A percentile compares a stretch with the other conserved stretches of the same genome.
These are phyloP conservation scores for Sylvilagus bachmani DNA, from an alignment of 2,113 vertebrate genomes.

Conservation along the genomic window DNA sequence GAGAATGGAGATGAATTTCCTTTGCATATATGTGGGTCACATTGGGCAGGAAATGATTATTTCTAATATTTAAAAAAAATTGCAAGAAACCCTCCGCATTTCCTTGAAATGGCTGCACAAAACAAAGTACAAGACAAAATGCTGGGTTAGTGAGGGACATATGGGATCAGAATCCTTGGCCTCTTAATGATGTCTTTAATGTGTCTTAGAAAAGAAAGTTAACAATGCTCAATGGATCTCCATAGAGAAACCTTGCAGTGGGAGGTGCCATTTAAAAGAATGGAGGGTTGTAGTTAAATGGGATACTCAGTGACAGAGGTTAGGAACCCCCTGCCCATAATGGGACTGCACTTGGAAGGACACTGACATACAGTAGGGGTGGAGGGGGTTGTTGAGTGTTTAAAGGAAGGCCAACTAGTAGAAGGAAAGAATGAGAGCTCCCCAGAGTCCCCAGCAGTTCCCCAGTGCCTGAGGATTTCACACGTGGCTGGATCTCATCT, in stretches of 20 bases:
- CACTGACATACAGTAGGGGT: neutral
- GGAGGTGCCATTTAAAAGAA: neutral
- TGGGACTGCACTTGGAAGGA: neutral
- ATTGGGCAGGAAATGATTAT: neutral
- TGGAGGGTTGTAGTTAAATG: neutral
- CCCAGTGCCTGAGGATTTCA: neutral
- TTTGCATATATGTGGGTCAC: neutral
- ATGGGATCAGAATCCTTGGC: neutral
- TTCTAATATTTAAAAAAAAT: neutral
- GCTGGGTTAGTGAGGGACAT: neutral
- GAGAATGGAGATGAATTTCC: neutral
- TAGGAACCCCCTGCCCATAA: neutral
- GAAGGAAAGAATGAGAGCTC: neutral
- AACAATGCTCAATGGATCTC: neutral
- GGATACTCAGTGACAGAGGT: neutral
- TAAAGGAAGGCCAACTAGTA: neutral
- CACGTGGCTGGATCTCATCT: neutral
- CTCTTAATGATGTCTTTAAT: constrained; percentile 15
- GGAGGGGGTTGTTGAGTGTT: neutral
- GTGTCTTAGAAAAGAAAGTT: neutral
- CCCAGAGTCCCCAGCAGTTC: neutral
- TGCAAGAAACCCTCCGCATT: neutral
- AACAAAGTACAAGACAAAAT: constrained; percentile 9
- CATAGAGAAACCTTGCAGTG: neutral
- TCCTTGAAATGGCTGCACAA: neutral